Evolutionary conservation across 2,113 vertebrate genomes (phyloP), one percentile per base, ranked within the genome.

Genomic region (Dendropsophus ebraccatus): DNA sequence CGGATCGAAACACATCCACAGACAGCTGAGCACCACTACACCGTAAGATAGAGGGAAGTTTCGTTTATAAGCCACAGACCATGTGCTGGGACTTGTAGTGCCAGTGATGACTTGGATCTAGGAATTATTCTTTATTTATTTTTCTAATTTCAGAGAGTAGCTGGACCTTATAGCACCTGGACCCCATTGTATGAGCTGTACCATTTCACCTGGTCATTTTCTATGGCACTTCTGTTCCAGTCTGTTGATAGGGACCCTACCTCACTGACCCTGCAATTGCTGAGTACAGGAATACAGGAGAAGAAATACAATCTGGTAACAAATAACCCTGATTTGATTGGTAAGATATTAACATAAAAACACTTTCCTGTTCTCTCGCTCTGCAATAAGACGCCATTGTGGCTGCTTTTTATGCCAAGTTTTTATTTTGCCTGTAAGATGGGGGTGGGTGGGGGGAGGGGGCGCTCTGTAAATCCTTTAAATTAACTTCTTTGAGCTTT

Each of bases 371-470:
- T 70, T 10, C 17, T 23, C 10, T 35, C 65, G 8, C 35, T 70
- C 67, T 23, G 37, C 67, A 21, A 11, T 23, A 12, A 41, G 67
- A 70, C 10, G 10, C 67, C 21, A 41, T 70, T 23, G 35, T 23
- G 7, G 65, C 32, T 37, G 30, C 65, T 35, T 65, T 28, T 65
- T n/a, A 65, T 23, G 25, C 9, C 4, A 10, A 30, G 30, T 2
- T 25, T 35, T 69, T 37, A 35, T 69, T 69, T 76, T 28, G n/a
- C 25, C 49, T 1, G 49, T 17, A 13, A 58, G 30, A 37, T 75
- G 69, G 74, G 70, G 82, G 49, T 75, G 69, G 74, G 70, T 70
- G 49, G 41, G 69, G n/a, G 41, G 41, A 16, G 35, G 67, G 67
- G 1, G 35, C 32, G 25, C 16, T 82, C 7, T 50, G 56, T 56